Conservation (phyloP, 2,113 vertebrate genomes). For the Drymodes brunneopygia region DNA sequence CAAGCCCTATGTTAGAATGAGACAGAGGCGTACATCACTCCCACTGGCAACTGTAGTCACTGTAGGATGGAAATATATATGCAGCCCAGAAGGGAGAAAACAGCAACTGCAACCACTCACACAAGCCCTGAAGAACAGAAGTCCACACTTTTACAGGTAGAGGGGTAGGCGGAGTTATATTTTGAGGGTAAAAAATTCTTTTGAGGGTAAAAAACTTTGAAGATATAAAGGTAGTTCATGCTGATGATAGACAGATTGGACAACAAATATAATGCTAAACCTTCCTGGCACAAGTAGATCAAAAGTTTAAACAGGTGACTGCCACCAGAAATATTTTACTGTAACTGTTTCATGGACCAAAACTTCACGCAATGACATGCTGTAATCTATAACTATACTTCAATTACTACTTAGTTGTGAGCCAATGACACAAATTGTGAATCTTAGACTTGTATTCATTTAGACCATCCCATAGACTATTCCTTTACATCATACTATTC, state of each 20-base stretch:
- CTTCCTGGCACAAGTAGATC: neutral
- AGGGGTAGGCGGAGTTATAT: neutral
- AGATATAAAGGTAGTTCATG: neutral
- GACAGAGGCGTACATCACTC: neutral
- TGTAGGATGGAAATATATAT: neutral
- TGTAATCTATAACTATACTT: neutral
- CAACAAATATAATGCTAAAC: neutral
- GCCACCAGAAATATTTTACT: neutral
- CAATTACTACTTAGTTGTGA: neutral
- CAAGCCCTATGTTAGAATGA: neutral
- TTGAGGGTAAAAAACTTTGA: neutral
- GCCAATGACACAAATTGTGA: neutral
- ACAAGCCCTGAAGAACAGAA: neutral
- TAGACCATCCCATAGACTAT: neutral
- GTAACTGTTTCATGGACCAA: neutral
- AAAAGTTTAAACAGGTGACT: neutral
- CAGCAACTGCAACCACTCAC: neutral
- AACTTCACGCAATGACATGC: neutral
- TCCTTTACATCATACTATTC: neutral
- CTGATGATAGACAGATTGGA: neutral
- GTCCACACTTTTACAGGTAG: neutral
- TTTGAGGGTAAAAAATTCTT: neutral
- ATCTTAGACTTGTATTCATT: neutral
- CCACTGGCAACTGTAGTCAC: neutral
- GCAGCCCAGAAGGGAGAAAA: neutral